A percentile compares a stretch with the other conserved stretches of the same genome.
Evolutionary conservation across 2,888 invertebrate genomes (phyloP).

Genomic region (Macaria notata): DNA sequence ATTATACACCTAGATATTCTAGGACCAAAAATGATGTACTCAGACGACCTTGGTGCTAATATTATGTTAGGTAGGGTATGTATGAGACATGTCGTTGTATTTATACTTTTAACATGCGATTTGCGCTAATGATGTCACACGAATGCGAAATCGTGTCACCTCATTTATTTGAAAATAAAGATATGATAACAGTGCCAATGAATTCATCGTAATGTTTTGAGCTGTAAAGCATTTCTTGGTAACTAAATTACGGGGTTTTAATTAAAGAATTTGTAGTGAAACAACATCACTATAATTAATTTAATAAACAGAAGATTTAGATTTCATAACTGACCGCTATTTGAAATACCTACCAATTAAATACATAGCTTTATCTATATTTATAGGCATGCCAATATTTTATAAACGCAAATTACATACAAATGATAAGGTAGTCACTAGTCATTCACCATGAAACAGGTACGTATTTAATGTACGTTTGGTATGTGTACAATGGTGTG

Average conservation of each 20-base stretch:
- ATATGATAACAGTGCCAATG: constrained; percentile 16
- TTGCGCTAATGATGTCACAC: constrained; percentile 38
- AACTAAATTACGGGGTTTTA: neutral
- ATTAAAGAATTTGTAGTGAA: neutral
- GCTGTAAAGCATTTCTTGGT: no score
- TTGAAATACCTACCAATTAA: no score
- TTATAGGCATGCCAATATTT: no score
- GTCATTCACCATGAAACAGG: no score
- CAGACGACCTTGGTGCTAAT: constrained; percentile 36
- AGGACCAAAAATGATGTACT: constrained; percentile 30
- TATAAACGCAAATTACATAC: no score
- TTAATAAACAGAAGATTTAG: no score
- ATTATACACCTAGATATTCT: constrained; percentile 1
- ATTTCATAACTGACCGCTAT: no score
- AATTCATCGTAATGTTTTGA: neutral
- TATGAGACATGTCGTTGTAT: constrained; percentile 33
- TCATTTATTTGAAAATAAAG: constrained; percentile 22
- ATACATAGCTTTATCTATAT: no score
- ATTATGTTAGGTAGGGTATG: constrained; percentile 22
- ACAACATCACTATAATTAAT: no score
- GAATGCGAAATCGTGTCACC: constrained; percentile 30
- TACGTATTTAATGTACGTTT: no score
- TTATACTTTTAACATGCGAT: constrained; percentile 35
- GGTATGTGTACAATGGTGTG: no score
- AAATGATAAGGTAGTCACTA: no score